Base-by-base conservation (phyloP, 2,113 vertebrate genomes). In the Nyctibius bracteatus region DNA sequence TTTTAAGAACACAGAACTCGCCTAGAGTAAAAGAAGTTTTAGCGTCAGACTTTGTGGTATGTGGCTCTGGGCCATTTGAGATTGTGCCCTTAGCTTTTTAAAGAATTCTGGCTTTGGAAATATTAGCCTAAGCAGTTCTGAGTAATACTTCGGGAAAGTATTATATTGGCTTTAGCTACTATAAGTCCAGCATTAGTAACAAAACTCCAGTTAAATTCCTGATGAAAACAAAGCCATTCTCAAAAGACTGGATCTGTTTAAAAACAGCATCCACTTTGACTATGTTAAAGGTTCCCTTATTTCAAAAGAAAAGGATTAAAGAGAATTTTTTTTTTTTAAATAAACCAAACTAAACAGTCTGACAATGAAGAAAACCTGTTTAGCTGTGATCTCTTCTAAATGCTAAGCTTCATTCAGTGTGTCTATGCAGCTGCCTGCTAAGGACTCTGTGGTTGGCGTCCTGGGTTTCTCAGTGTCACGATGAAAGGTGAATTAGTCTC, bases 161-260 rank as follows among this genome's bases (percentile, higher is more conserved):
- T 97, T 97, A 94, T 96, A 82, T 86, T 96, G 67, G 84, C 78
- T 94, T 96, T 95, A 96, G 84, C 82, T 96, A 73, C 91, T 94
- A 1, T 94, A 95, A 94, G 90, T 93, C 91, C 71, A 96, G 94
- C 77, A 95, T 97, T 97, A 97, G 96, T 95, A 97, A 97, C 92
- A 91, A 90, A 97, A 97, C 88, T 89, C 96, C 80, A 82, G 78
- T 75, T 90, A 91, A 95, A 92, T 86, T 92, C 72, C 83, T 91
- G 90, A 84, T 92, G 33, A 81, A 97, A 95, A 95, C 77, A 94
- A 73, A 79, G 43, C 63, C 58, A 27, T 68, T 91, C 66, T 96
- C 46, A 74, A 81, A 95, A 88, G 90, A 74, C n/a, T 80, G 57
- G n/a, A 31, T 88, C 68, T 67, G 47, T 94, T 94, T 94, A 65